Conservation (phyloP, 2,113 vertebrate species). For the Pyrgilauda ruficollis region DNA sequence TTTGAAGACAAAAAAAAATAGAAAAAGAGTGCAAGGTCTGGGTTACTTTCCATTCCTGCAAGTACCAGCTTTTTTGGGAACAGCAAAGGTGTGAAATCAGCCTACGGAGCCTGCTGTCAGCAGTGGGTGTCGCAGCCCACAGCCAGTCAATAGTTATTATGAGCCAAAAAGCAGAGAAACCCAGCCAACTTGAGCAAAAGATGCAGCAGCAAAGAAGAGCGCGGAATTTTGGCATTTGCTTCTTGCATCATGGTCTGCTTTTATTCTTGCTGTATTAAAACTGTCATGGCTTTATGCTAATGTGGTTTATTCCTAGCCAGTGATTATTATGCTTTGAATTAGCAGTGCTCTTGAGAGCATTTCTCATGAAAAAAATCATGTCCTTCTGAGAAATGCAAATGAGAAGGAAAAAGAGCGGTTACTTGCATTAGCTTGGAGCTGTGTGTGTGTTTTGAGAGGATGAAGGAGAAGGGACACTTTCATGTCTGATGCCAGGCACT, state of each 20-base stretch:
- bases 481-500: not conserved
- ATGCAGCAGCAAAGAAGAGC: not conserved
- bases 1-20: not conserved
- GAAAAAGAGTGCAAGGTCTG: not conserved
- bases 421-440: not conserved
- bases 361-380: not conserved
- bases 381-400: not conserved
- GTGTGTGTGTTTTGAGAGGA: not conserved
- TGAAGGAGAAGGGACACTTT: not conserved
- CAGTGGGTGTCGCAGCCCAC: slow-evolving; percentile 1
- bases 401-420: not conserved
- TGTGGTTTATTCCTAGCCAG: not conserved
- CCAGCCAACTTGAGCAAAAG: not conserved
- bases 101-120: slow-evolving; percentile 34
- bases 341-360: not conserved
- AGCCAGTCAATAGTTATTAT: slow-evolving; percentile 34
- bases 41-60: slow-evolving; percentile 5
- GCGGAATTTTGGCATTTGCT: not conserved
- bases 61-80: slow-evolving; percentile 46
- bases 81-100: slow-evolving; percentile 24
- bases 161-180: slow-evolving; percentile 45
- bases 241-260: not conserved
- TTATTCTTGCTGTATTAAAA: slow-evolving; percentile 20
- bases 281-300: not conserved
- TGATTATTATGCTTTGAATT: slow-evolving; percentile 42